Base-by-base conservation (phyloP, 2,888 invertebrate genomes). In the Meliscaeva auricollis region DNA sequence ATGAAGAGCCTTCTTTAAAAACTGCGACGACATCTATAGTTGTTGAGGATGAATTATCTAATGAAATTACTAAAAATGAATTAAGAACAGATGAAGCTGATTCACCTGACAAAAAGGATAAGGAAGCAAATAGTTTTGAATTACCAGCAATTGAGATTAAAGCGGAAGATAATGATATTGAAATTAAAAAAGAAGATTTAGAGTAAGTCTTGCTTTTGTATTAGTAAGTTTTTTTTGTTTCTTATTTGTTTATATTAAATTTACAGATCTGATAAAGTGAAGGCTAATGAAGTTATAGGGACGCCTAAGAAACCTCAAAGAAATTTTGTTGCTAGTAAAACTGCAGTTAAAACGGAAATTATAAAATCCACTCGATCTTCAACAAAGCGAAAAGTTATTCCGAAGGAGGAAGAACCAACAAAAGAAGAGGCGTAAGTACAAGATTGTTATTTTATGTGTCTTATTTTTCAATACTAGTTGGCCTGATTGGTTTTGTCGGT, bases 331-430 rank as follows among this genome's bases (percentile, higher is more conserved):
- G 82, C 54, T 8, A 69, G 62, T 17, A 73, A 68, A 54, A 72
- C 66, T 20, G 13, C 52, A 1, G 0, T 20, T 3, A 69, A 41
- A 38, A 8, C 17, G 11, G 38, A 54, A 35, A 54, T 20, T 87
- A 78, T 7, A 48, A 68, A n/a, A 88, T 83, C 8, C 80, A 79
- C 41, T 68, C 75, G 50, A 72, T 81, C 38, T 41, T 15, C 44
- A 35, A 30, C 69, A 5, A 38, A 64, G 20, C 84, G 82, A 38
- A 85, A 87, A 26, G 52, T 70, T 2, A 8, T 38, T 11, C 30
- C 22, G 4, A 64, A 73, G 26, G 50, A 62, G 11, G 60, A 58
- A 6, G 60, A 48, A 5, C 22, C 41, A 11, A n/a, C 11, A 11
- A 32, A 17, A 30, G 64, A 17, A 30, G 64, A 44, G 52, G 54